A percentile compares a stretch with the other conserved stretches of the same genome.
phyloP scores from a whole-genome alignment of 2,797 vertebrate species.

The Urosaurus nigricauda region DNA sequence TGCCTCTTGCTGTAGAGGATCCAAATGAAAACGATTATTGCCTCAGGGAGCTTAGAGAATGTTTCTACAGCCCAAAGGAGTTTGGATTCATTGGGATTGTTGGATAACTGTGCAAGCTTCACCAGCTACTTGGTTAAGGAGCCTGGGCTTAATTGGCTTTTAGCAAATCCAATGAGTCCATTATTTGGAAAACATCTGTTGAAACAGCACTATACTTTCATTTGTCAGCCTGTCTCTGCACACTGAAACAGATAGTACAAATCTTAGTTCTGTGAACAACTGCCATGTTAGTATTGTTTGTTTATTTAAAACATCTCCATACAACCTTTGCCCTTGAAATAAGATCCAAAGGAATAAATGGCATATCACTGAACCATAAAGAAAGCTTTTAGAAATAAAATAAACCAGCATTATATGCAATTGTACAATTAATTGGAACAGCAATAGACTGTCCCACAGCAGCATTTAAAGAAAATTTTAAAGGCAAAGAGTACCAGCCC shows the following conservation, averaged over 20 bases:
- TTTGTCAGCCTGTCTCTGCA: neutral
- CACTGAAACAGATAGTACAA: neutral
- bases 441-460: too few relatives aligned
- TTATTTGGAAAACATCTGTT: slow-evolving; percentile 27
- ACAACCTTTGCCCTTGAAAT: neutral
- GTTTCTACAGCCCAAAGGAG: slow-evolving; percentile 4
- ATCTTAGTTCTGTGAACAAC: neutral
- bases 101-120: slow-evolving; percentile 11
- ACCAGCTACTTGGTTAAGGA: neutral
- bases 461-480: too few relatives aligned
- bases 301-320: neutral
- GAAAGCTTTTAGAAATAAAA: neutral
- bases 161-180: slow-evolving; percentile 2
- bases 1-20: neutral
- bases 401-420: neutral
- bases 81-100: neutral
- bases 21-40: slow-evolving; percentile 15
- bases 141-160: slow-evolving; percentile 5
- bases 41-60: slow-evolving; percentile 8
- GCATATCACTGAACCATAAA: neutral
- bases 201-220: neutral
- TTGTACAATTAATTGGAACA: too few relatives aligned
- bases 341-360: neutral
- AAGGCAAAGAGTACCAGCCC: too few relatives aligned
- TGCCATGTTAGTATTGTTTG: neutral